Conservation (phyloP, 2,797 vertebrate genomes). For the Lagorchestes hirsutus region DNA sequence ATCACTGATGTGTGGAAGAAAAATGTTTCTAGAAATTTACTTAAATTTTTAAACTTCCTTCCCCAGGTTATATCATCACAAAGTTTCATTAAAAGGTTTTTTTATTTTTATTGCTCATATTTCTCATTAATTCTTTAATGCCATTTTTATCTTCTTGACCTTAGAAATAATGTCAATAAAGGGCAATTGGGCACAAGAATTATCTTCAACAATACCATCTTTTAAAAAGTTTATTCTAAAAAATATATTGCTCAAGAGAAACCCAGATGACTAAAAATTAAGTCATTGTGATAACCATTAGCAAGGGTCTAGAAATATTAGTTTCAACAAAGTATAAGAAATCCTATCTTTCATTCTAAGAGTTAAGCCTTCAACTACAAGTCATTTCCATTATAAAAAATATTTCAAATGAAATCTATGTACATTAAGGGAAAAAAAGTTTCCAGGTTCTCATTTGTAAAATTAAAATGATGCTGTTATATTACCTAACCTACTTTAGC, state of each 20-base stretch:
- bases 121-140: neutral
- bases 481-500: neutral
- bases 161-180: neutral
- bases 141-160: neutral
- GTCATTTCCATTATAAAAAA: neutral
- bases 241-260: neutral
- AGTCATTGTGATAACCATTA: neutral
- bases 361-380: constrained; percentile 8
- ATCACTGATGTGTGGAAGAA: neutral
- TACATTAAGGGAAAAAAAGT: neutral
- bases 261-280: neutral
- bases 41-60: neutral
- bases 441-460: neutral
- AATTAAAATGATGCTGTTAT: neutral
- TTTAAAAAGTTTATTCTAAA: neutral
- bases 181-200: neutral
- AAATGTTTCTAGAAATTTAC: neutral
- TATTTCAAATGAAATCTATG: constrained; percentile 3
- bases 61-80: neutral
- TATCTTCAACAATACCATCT: neutral
- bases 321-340: neutral
- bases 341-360: neutral
- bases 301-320: neutral
- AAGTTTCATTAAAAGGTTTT: neutral
- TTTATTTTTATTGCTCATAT: neutral